phyloP scores from a whole-genome alignment of 2,797 vertebrate species.

The Sciaenops ocellatus region DNA sequence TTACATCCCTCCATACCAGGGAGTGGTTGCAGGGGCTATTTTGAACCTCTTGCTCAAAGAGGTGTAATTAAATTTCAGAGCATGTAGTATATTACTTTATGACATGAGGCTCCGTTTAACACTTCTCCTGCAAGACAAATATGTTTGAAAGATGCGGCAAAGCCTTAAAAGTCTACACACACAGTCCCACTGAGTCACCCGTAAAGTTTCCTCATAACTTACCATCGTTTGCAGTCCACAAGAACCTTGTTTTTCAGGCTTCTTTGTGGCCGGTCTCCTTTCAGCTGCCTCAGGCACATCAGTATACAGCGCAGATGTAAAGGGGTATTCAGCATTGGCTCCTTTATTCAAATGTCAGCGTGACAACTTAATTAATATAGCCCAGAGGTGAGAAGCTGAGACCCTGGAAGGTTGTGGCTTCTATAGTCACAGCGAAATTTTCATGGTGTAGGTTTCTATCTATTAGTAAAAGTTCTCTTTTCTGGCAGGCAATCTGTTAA shows the following conservation, averaged over 20 bases:
- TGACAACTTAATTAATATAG: slow-evolving; percentile 56
- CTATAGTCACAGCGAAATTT: background rate
- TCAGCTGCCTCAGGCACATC: slow-evolving; percentile 50
- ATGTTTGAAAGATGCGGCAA: background rate
- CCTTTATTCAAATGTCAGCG: slow-evolving; percentile 54
- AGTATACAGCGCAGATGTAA: slow-evolving; percentile 19
- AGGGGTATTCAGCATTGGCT: slow-evolving; percentile 11
- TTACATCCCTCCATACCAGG: background rate
- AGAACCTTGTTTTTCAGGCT: slow-evolving; percentile 53
- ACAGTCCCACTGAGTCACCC: slow-evolving; percentile 6
- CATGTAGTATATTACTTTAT: background rate
- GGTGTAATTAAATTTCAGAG: background rate
- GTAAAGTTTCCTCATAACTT: slow-evolving; percentile 16
- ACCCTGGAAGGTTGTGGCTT: slow-evolving; percentile 20
- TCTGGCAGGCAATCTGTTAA: background rate
- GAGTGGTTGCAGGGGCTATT: background rate
- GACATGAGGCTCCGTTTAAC: background rate
- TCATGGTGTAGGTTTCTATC: slow-evolving; percentile 10
- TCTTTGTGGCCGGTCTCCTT: slow-evolving; percentile 27
- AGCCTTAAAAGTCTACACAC: background rate
- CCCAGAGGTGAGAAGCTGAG: slow-evolving; percentile 58
- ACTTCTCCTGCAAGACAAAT: background rate
- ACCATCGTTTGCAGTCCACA: slow-evolving; percentile 7
- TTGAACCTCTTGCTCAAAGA: background rate
- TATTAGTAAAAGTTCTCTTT: slow-evolving; percentile 11